These are phyloP conservation scores for Puntigrus tetrazona DNA, from an alignment of 2,113 vertebrate species.

Conservation along the genomic window DNA sequence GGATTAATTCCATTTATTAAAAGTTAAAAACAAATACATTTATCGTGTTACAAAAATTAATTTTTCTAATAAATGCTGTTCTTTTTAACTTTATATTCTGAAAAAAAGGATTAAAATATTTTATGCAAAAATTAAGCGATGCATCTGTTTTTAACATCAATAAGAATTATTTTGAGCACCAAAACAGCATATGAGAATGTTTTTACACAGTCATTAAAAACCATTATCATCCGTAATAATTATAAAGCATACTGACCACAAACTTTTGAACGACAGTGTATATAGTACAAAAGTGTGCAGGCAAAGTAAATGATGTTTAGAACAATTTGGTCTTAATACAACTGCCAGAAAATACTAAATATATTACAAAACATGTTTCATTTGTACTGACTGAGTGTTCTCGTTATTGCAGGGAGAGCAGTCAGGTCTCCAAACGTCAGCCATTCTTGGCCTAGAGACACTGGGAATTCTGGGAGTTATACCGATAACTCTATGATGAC, in stretches of 20 bases:
- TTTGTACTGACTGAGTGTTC: neutral
- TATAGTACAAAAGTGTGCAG: neutral
- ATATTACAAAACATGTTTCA: neutral
- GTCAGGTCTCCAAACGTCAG: neutral
- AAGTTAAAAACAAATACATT: neutral
- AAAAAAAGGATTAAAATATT: neutral
- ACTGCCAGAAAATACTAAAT: neutral
- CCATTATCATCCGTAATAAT: too few species aligned
- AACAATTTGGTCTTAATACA: neutral
- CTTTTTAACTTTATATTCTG: neutral
- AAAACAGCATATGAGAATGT: neutral
- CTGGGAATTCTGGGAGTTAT: conserved; percentile 25
- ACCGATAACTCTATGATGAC: neutral
- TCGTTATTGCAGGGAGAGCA: conserved; percentile 52
- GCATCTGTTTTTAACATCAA: neutral
- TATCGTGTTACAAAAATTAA: neutral
- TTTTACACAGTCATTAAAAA: neutral
- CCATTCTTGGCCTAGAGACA: conserved; percentile 29
- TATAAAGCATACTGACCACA: neutral
- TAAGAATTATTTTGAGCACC: neutral
- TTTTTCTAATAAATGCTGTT: neutral
- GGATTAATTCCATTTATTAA: neutral
- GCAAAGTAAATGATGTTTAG: neutral
- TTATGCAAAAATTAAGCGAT: too few species aligned
- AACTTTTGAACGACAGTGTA: neutral